Conservation (phyloP, 2,113 vertebrate genomes). For the Podilymbus podiceps region DNA sequence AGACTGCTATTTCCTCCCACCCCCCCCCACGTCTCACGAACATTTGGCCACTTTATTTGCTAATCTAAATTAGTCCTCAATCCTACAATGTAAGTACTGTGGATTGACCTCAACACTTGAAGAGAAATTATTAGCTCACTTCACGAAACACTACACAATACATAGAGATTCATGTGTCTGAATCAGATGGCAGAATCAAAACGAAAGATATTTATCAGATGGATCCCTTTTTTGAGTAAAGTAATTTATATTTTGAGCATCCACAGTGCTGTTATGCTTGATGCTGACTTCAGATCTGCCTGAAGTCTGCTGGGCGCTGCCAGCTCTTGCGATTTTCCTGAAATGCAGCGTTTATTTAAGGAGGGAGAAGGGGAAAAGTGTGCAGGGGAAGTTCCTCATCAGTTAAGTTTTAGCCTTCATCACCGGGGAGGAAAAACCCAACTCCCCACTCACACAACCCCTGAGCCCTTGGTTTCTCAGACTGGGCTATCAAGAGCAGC, state of each 20-base stretch:
- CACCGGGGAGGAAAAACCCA: fast-evolving
- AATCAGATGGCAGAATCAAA: neutral
- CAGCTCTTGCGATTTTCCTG: neutral
- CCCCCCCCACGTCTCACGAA: neutral
- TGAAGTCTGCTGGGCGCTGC: neutral
- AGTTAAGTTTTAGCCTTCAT: neutral
- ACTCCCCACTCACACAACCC: neutral
- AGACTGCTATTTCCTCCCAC: neutral
- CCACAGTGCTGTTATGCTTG: neutral
- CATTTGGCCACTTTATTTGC: neutral
- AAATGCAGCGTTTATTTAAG: neutral
- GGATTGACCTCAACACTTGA: neutral
- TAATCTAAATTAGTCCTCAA: neutral
- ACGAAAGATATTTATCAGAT: neutral
- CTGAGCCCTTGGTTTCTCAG: neutral
- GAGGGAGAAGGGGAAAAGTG: neutral
- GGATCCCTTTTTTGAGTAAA: neutral
- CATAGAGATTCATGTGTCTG: fast-evolving
- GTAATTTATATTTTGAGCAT: neutral
- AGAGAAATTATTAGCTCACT: neutral
- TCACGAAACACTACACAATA: neutral
- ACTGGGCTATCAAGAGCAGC: too few species aligned
- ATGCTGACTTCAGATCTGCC: neutral
- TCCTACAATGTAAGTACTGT: neutral
- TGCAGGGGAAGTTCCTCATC: neutral